phyloP scores from a whole-genome alignment of 2,888 invertebrate species.

The Eumacrocentrus americanus region DNA sequence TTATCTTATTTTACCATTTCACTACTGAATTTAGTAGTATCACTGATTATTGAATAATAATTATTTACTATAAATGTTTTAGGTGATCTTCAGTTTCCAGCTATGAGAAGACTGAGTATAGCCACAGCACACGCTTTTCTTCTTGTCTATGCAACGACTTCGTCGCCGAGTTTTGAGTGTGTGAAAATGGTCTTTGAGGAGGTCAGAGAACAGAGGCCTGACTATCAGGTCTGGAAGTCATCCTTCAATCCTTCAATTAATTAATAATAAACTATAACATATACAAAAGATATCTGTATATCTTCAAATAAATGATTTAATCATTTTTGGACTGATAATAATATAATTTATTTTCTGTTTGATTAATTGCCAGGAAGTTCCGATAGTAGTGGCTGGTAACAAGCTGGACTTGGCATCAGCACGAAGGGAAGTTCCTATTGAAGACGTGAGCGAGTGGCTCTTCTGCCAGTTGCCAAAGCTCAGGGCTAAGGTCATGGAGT shows the following conservation, averaged over 20 bases:
- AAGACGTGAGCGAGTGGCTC: constrained; percentile 83
- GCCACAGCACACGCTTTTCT: constrained; percentile 89
- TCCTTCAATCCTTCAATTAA: background rate
- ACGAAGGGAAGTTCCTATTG: constrained; percentile 74
- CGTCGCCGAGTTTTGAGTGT: constrained; percentile 74
- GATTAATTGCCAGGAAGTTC: constrained; percentile 75
- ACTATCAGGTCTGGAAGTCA: constrained; percentile 65
- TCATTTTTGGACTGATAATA: no score
- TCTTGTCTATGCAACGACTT: constrained; percentile 82
- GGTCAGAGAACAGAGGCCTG: constrained; percentile 79
- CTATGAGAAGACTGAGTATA: constrained; percentile 86
- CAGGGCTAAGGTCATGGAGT: constrained; percentile 77
- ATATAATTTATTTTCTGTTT: constrained; percentile 4
- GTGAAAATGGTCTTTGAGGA: constrained; percentile 81
- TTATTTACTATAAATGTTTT: background rate
- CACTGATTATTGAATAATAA: background rate
- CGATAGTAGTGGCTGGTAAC: constrained; percentile 86
- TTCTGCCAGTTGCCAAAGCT: constrained; percentile 77
- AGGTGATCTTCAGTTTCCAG: constrained; percentile 88
- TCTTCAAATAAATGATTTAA: no score
- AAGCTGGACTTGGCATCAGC: constrained; percentile 79
- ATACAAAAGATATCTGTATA: background rate
- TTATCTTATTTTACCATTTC: no score
- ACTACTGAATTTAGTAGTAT: background rate
- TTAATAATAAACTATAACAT: background rate